phyloP scores from a whole-genome alignment of 2,888 invertebrate species.

The Melieria picta region DNA sequence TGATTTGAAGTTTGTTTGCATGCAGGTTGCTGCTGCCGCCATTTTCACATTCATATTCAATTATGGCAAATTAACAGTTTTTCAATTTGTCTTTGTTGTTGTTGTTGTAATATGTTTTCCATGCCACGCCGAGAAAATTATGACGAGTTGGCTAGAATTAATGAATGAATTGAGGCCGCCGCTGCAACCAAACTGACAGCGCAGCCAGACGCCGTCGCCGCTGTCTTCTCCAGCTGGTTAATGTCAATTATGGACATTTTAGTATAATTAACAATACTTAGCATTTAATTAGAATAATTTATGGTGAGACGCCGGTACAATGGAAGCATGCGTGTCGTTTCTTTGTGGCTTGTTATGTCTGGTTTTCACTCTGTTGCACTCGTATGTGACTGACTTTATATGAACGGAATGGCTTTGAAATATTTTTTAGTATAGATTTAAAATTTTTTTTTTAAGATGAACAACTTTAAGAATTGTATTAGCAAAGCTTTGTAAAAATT shows the following conservation, averaged over 20 bases:
- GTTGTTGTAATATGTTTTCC: no score
- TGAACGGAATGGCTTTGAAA: no score
- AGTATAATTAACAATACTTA: conserved; percentile 34
- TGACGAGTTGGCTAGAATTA: conserved; percentile 57
- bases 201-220: not conserved
- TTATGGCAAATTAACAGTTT: conserved; percentile 35
- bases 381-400: no score
- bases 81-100: not conserved
- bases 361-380: not conserved
- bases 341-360: not conserved
- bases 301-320: not conserved
- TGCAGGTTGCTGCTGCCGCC: no score
- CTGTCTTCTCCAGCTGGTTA: not conserved
- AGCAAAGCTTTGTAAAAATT: no score
- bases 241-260: conserved; percentile 14
- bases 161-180: conserved; percentile 56
- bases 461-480: no score
- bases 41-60: conserved; percentile 19
- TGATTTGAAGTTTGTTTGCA: no score
- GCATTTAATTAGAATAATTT: conserved; percentile 33
- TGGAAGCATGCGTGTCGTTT: not conserved
- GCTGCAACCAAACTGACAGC: not conserved
- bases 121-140: conserved; percentile 49
- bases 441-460: no score
- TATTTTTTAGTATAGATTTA: no score